These are phyloP conservation scores for Spondyliosoma cantharus DNA, from an alignment of 2,797 vertebrate genomes.

Conservation along the genomic window DNA sequence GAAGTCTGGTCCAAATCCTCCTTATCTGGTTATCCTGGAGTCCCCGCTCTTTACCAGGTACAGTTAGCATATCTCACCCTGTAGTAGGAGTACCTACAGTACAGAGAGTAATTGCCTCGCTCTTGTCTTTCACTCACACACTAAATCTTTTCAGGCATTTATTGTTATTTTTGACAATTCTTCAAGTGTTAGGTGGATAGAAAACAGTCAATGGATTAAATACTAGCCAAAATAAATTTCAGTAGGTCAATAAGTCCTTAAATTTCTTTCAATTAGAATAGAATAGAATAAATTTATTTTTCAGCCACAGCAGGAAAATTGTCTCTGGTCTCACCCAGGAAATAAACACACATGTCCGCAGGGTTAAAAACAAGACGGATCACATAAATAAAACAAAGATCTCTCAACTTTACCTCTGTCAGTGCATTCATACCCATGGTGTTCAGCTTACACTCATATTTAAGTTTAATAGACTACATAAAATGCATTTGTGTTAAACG, in stretches of 20 bases:
- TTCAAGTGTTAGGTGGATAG: background rate
- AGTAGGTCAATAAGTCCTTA: background rate
- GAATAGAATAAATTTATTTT: no score
- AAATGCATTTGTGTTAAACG: no score
- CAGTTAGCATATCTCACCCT: slow-evolving; percentile 2
- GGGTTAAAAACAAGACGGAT: no score
- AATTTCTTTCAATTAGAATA: no score
- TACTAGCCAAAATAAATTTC: background rate
- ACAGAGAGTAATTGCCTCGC: background rate
- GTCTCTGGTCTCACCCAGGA: no score
- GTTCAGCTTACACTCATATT: no score
- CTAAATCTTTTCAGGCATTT: background rate
- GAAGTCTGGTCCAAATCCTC: slow-evolving; percentile 86
- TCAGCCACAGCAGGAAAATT: no score
- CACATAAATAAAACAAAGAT: no score
- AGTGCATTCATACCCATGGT: no score
- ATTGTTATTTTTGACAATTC: background rate
- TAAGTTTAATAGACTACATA: no score
- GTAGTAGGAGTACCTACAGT: background rate
- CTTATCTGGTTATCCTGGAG: slow-evolving; percentile 93
- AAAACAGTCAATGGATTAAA: background rate
- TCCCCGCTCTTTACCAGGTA: slow-evolving; percentile 90
- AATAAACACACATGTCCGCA: no score
- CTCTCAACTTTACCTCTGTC: no score
- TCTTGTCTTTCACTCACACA: background rate